These are phyloP conservation scores for Thunnus albacares DNA, from an alignment of 2,797 vertebrate genomes.

Conservation along the genomic window DNA sequence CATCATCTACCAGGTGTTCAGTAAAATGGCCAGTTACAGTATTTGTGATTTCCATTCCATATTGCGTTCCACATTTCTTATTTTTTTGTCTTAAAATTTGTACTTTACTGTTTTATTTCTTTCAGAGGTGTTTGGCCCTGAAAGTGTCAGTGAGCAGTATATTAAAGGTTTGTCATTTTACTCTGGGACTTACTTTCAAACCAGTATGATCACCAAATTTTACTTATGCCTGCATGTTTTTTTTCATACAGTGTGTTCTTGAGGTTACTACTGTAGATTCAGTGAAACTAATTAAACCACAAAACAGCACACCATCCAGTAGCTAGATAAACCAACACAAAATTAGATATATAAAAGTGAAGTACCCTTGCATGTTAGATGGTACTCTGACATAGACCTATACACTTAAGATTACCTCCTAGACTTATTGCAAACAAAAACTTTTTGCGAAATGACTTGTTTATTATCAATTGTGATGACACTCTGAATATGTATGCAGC, in stretches of 20 bases:
- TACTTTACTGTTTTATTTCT: conserved; percentile 27
- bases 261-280: conserved; percentile 59
- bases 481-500: conserved; percentile 69
- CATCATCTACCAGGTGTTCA: conserved; percentile 27
- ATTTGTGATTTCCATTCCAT: conserved; percentile 34
- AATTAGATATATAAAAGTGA: conserved; percentile 67
- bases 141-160: conserved; percentile 55
- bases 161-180: conserved; percentile 59
- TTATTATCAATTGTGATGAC: conserved; percentile 65
- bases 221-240: conserved; percentile 72
- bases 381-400: conserved; percentile 69
- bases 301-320: conserved; percentile 50
- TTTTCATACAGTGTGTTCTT: conserved; percentile 53
- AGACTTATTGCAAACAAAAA: conserved; percentile 65
- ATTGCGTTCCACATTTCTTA: conserved; percentile 12
- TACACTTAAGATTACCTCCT: conserved; percentile 66
- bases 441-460: conserved; percentile 49
- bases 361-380: conserved; percentile 82
- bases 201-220: conserved; percentile 58
- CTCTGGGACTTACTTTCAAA: conserved; percentile 64
- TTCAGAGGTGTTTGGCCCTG: conserved; percentile 56
- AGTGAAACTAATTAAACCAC: conserved; percentile 57
- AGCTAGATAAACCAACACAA: conserved; percentile 56
- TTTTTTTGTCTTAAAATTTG: conserved; percentile 30
- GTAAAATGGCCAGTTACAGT: conserved; percentile 22